Percentiles rank a stretch among this genome's conserved stretches.
phyloP scores from a whole-genome alignment of 2,113 vertebrate genomes.

The Pelecanus crispus region DNA sequence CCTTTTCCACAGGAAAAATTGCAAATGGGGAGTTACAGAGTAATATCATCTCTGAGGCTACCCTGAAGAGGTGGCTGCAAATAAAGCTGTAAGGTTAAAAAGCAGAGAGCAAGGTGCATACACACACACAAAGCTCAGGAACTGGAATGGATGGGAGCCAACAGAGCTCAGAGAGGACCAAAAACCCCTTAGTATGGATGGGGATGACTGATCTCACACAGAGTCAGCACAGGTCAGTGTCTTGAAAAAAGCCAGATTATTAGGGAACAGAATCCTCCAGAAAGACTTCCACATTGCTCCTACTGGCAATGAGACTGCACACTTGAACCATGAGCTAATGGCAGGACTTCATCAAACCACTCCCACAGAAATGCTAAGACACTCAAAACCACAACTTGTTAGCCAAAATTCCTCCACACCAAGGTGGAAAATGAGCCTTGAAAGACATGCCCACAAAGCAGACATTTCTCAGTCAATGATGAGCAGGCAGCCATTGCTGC shows the following conservation, averaged over 20 bases:
- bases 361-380: not conserved
- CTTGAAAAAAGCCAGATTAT: not conserved
- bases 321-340: not conserved
- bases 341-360: not conserved
- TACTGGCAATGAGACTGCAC: not conserved
- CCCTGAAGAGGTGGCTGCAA: not conserved
- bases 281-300: not conserved
- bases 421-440: not conserved
- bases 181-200: not conserved
- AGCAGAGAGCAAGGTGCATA: not conserved
- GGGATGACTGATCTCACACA: not conserved
- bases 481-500: not conserved
- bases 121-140: fast-evolving
- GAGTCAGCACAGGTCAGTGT: not conserved
- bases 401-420: slow-evolving; percentile 19
- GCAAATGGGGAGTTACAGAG: not conserved
- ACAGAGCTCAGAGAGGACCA: not conserved
- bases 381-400: not conserved
- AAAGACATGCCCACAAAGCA: not conserved
- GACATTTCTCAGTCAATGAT: not conserved
- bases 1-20: not conserved
- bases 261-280: not conserved
- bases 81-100: not conserved
- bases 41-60: not conserved
- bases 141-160: not conserved